A percentile compares a stretch with the other conserved stretches of the same genome.
These are phyloP conservation scores for Drosophila serrata DNA, from an alignment of 1,140 invertebrate genomes.

Conservation along the genomic window DNA sequence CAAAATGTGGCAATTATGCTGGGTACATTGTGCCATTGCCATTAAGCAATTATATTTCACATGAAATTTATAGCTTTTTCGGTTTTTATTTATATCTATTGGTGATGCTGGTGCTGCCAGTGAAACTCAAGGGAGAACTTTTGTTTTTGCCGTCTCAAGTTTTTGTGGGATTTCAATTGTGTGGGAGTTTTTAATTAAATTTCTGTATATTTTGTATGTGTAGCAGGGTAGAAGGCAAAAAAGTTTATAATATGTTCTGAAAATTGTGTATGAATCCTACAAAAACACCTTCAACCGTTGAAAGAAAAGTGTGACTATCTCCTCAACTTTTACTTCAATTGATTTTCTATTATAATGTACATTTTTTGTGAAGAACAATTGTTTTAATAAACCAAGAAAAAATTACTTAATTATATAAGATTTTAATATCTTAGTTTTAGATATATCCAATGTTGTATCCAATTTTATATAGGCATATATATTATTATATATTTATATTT, in stretches of 20 bases:
- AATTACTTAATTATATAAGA: too few relatives aligned
- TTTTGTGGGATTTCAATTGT: slow-evolving; percentile 33
- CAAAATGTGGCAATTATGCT: slow-evolving; percentile 62
- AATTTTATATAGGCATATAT: too few relatives aligned
- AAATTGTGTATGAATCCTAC: not conserved
- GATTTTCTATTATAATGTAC: too few relatives aligned
- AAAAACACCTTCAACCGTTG: not conserved
- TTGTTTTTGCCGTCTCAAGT: slow-evolving; percentile 35
- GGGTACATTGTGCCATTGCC: slow-evolving; percentile 52
- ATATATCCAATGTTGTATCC: too few relatives aligned
- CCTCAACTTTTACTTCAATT: too few relatives aligned
- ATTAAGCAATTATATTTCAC: slow-evolving; percentile 75
- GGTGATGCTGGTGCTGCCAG: not conserved
- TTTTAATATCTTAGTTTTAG: too few relatives aligned
- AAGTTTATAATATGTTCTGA: not conserved
- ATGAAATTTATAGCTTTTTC: slow-evolving; percentile 76
- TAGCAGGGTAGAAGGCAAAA: not conserved
- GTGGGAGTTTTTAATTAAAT: slow-evolving; percentile 55
- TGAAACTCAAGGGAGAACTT: slow-evolving; percentile 29
- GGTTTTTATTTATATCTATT: slow-evolving; percentile 72
- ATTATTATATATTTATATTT: too few relatives aligned
- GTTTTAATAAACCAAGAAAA: too few relatives aligned
- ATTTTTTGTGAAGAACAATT: too few relatives aligned
- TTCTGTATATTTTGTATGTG: not conserved
- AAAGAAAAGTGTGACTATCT: not conserved